phyloP scores from a whole-genome alignment of 2,888 invertebrate genomes.

The Ormyrus labotus region DNA sequence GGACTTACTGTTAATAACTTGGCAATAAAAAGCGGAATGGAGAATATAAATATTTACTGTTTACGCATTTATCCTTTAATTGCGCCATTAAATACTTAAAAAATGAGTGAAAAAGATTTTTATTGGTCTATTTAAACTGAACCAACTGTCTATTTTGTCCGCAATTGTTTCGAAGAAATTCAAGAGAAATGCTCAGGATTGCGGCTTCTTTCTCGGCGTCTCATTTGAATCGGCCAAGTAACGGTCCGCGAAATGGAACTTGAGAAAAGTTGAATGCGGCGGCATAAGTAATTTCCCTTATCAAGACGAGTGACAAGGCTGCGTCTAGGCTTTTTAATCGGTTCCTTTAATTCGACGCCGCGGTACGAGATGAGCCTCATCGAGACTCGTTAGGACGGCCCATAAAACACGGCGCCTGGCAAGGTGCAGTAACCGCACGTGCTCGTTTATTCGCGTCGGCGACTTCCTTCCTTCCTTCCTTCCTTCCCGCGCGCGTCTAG shows the following conservation, averaged over 20 bases:
- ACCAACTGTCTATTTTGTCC: no score
- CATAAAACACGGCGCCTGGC: conserved; percentile 55
- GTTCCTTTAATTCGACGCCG: conserved; percentile 20
- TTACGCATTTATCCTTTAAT: no score
- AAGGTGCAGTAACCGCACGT: not conserved
- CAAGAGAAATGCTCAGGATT: no score
- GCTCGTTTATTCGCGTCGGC: conserved; percentile 28
- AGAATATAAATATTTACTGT: no score
- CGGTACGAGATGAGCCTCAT: conserved; percentile 1
- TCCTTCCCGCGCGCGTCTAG: conserved; percentile 36
- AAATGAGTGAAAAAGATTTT: no score
- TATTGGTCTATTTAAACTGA: no score
- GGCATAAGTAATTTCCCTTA: conserved; percentile 15
- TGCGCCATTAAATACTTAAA: no score
- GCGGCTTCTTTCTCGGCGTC: not conserved
- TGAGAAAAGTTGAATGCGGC: not conserved
- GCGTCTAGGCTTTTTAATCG: conserved; percentile 27
- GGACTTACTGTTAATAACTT: no score
- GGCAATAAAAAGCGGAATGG: no score
- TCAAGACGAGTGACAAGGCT: conserved; percentile 10
- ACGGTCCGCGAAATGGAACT: conserved; percentile 19
- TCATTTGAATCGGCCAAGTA: conserved; percentile 9
- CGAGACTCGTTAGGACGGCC: conserved; percentile 51
- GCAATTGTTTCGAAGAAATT: no score
- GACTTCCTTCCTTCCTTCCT: conserved; percentile 48